Base-by-base conservation (phyloP, 1,140 invertebrate species). In the Eciton burchellii region DNA sequence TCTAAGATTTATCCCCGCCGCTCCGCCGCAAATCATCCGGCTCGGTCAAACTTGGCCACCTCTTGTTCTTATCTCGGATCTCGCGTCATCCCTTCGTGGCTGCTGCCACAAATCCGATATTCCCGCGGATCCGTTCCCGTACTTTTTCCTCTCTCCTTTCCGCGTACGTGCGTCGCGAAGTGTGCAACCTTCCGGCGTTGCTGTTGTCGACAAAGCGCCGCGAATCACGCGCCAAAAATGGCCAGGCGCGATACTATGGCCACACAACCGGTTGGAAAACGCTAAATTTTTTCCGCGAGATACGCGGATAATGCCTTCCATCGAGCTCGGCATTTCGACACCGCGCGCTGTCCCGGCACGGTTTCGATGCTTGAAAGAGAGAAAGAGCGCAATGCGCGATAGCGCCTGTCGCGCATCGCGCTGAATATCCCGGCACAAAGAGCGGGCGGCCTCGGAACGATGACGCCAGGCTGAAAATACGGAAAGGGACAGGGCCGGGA, bases 341-440 rank as follows among this genome's bases (percentile, higher is more conserved):
- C n/a, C 6, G n/a, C 41, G 54, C 70, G 66, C 45, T 81, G 24
- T 41, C 21, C n/a, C 56, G 57, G 24, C 62, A 57, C 76, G 19
- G 70, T 56, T 87, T 59, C 43, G 52, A 29, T 26, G 29, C 49
- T 16, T 74, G 68, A 29, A n/a, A 62, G 26, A 63, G 24, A 45
- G 76, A 16, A 41, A 12, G 29, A 16, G 29, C 35, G 6, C 21
- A 66, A 72, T 63, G 35, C 59, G 62, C 63, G 57, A 82, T 71
- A 70, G 84, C 52, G 81, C 12, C 71, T 77, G 66, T 59, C 81
- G 65, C 72, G 52, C 84, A 87, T 81, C 71, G 63, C 74, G 86
- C 72, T 71, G 86, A 88, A 87, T 84, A 74, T 70, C 71, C 85
- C 24, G 19, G 52, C 54, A 88, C 85, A 88, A 88, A 88, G 85